phyloP scores from a whole-genome alignment of 2,888 invertebrate genomes.

The Stenotaenia linearis region DNA sequence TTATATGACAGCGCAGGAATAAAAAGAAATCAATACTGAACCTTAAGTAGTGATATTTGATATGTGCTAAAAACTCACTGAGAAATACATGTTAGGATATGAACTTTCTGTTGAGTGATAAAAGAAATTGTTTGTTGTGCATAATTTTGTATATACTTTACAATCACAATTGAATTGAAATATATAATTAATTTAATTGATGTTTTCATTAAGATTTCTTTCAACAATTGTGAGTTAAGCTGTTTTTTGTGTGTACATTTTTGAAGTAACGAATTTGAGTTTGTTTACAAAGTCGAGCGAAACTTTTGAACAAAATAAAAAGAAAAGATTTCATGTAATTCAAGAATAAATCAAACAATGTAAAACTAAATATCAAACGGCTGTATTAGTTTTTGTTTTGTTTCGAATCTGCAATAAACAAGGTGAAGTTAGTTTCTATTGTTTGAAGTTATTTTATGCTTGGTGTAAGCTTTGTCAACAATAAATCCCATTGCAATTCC shows the following conservation, averaged over 20 bases:
- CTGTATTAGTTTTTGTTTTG: not conserved
- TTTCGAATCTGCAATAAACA: not conserved
- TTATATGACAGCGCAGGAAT: not conserved
- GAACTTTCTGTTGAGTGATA: not conserved
- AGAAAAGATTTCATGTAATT: too few species aligned
- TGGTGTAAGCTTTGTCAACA: not conserved
- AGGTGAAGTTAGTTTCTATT: not conserved
- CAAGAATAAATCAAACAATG: too few species aligned
- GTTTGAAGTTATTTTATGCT: constrained; percentile 7
- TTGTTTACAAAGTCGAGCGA: too few species aligned
- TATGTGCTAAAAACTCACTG: not conserved
- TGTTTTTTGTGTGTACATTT: too few species aligned
- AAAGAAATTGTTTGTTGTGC: too few species aligned
- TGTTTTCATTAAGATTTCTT: too few species aligned
- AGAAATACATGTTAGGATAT: not conserved
- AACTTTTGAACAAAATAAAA: too few species aligned
- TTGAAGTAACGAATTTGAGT: too few species aligned
- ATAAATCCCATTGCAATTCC: constrained; percentile 13
- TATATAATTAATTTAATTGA: too few species aligned
- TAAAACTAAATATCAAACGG: not conserved
- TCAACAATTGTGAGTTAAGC: too few species aligned
- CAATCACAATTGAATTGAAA: too few species aligned
- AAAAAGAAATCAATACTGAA: not conserved
- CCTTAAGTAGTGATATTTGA: not conserved
- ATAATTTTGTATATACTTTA: too few species aligned